Evolutionary conservation across 2,888 invertebrate species (phyloP).

Genomic region (Thymelicus lineola): DNA sequence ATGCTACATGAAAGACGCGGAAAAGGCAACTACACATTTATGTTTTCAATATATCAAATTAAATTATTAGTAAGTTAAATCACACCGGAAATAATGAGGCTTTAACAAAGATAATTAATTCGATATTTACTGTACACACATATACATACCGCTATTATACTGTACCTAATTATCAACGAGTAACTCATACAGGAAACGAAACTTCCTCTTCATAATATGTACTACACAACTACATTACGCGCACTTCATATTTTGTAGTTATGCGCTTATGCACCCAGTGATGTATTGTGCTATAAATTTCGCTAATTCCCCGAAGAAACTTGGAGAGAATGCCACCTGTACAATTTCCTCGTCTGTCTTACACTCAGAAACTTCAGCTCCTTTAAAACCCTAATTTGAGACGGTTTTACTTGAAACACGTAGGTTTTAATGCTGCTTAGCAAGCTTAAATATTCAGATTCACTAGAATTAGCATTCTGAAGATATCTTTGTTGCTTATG

Average conservation of each 20-base stretch:
- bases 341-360: constrained; percentile 4
- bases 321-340: not conserved
- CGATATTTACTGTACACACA: too few relatives aligned
- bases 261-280: not conserved
- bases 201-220: not conserved
- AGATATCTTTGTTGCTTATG: not conserved
- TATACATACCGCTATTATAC: too few relatives aligned
- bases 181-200: not conserved
- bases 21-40: too few relatives aligned
- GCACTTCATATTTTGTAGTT: not conserved
- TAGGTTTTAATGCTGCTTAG: not conserved
- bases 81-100: too few relatives aligned
- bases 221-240: too few relatives aligned
- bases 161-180: too few relatives aligned
- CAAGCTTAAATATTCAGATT: not conserved
- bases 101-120: too few relatives aligned
- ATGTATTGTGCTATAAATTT: not conserved
- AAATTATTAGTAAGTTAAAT: too few relatives aligned
- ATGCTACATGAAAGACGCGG: too few relatives aligned
- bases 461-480: not conserved
- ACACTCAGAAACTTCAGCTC: constrained; percentile 1
- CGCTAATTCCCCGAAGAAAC: not conserved
- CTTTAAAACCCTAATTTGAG: not conserved
- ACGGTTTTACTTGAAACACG: not conserved
- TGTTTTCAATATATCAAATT: too few relatives aligned